Percentiles rank a stretch among this genome's conserved stretches.
phyloP scores from a whole-genome alignment of 1,140 invertebrate species.

The Drosophila navojoa region DNA sequence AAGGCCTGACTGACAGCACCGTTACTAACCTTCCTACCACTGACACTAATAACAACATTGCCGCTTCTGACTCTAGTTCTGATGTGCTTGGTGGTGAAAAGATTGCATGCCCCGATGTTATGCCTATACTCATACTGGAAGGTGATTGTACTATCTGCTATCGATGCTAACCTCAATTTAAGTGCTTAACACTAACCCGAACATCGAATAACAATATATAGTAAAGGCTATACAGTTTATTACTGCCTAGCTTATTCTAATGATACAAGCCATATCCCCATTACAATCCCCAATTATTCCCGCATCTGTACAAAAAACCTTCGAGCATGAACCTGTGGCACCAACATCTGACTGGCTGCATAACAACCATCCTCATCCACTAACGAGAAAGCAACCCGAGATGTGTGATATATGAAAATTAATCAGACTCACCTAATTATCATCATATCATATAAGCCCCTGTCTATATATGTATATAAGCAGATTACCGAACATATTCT shows the following conservation, averaged over 20 bases:
- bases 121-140: slow-evolving; percentile 83
- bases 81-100: slow-evolving; percentile 47
- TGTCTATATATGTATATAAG: not conserved
- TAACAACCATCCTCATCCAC: slow-evolving; percentile 10
- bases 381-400: not conserved
- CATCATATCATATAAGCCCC: not conserved
- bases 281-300: not conserved
- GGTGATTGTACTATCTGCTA: slow-evolving; percentile 77
- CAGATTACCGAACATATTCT: not conserved
- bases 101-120: slow-evolving; percentile 83
- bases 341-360: slow-evolving; percentile 43
- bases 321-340: slow-evolving; percentile 50
- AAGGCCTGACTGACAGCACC: slow-evolving; percentile 22
- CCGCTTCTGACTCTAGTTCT: slow-evolving; percentile 21
- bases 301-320: slow-evolving; percentile 66
- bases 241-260: slow-evolving; percentile 27
- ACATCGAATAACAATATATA: slow-evolving; percentile 20
- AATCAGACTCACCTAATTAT: not conserved
- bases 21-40: slow-evolving; percentile 22
- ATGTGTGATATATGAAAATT: not conserved
- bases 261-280: slow-evolving; percentile 8
- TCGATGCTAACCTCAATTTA: slow-evolving; percentile 49
- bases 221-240: slow-evolving; percentile 50
- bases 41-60: slow-evolving; percentile 23
- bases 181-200: slow-evolving; percentile 41